Percentiles rank a stretch among this genome's conserved stretches.
phyloP scores from a whole-genome alignment of 2,797 vertebrate genomes.

The Momotus momota region DNA sequence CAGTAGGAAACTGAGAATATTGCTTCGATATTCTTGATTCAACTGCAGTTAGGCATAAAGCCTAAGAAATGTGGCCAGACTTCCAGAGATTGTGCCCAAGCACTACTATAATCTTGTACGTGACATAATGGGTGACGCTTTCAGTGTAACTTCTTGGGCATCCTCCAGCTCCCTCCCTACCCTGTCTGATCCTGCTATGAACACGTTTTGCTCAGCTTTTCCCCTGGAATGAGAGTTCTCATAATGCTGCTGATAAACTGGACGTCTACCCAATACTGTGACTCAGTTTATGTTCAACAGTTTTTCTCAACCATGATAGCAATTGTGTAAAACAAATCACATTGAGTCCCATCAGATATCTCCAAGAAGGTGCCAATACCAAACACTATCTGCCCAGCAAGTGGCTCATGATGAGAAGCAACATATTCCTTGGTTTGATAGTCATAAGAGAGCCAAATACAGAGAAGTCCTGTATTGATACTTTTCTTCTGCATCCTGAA shows the following conservation, averaged over 20 bases:
- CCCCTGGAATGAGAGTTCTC: not conserved
- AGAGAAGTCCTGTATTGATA: not conserved
- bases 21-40: not conserved
- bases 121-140: not conserved
- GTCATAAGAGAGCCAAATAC: not conserved
- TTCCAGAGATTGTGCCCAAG: not conserved
- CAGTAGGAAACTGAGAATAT: not conserved
- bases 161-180: not conserved
- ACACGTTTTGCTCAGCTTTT: not conserved
- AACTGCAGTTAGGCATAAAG: not conserved
- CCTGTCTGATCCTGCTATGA: not conserved
- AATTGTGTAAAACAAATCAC: not conserved
- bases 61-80: not conserved
- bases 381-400: not conserved
- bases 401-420: accelerated
- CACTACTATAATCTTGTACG: not conserved
- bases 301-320: not conserved
- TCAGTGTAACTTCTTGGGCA: not conserved
- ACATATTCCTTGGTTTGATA: not conserved
- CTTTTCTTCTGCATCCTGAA: not conserved
- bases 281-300: not conserved
- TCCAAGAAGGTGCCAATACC: not conserved
- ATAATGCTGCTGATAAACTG: not conserved
- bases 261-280: not conserved
- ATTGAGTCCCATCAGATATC: not conserved